These are phyloP conservation scores for Sebastes fasciatus DNA, from an alignment of 2,113 vertebrate species.

Conservation along the genomic window DNA sequence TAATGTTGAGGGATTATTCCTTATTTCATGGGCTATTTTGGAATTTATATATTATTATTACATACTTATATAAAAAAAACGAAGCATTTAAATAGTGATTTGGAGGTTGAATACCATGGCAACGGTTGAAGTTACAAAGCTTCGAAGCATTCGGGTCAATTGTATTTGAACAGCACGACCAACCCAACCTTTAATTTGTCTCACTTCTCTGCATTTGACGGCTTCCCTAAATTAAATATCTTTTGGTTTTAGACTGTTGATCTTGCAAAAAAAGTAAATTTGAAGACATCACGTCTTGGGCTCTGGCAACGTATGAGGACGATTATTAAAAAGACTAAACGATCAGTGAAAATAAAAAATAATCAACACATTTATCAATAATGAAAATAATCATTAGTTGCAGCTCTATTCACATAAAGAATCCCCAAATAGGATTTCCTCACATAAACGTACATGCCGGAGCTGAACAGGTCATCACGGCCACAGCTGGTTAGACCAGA, in stretches of 20 bases:
- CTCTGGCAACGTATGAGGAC: background rate
- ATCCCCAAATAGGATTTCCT: background rate
- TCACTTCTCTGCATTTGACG: background rate
- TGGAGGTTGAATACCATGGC: no score
- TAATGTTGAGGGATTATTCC: no score
- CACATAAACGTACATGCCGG: background rate
- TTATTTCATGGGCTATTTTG: no score
- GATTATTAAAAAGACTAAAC: background rate
- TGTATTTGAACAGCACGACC: no score
- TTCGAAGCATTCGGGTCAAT: no score
- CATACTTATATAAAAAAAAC: no score
- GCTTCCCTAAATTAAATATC: background rate
- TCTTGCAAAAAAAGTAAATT: background rate
- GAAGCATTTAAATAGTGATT: no score
- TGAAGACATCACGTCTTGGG: background rate
- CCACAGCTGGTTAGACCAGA: background rate
- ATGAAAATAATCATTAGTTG: background rate
- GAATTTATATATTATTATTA: no score
- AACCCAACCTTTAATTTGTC: no score
- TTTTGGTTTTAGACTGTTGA: background rate
- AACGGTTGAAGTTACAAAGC: no score
- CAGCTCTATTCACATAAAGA: background rate
- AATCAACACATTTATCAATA: background rate
- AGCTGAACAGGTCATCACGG: slow-evolving; percentile 12
- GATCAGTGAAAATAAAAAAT: background rate